A percentile compares a stretch with the other conserved stretches of the same genome.
phyloP scores from a whole-genome alignment of 2,113 vertebrate genomes.

The Taurulus bubalis region DNA sequence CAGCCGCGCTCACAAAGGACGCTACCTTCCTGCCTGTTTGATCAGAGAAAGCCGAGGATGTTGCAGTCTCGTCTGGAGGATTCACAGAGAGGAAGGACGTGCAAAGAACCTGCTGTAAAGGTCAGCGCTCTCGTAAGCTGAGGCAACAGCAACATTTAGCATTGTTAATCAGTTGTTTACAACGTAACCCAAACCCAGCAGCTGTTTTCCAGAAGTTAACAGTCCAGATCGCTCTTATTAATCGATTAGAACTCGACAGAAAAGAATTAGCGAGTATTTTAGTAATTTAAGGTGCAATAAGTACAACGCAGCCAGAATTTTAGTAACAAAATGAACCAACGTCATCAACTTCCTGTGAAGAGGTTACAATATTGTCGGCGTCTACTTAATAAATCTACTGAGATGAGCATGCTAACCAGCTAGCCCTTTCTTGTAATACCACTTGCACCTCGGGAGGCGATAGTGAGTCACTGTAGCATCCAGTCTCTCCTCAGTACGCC shows the following conservation, averaged over 20 bases:
- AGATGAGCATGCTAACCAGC: too few relatives aligned
- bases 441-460: too few relatives aligned
- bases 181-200: neutral
- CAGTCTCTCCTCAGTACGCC: too few relatives aligned
- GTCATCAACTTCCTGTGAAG: too few relatives aligned
- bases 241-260: neutral
- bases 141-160: neutral
- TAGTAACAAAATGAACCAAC: too few relatives aligned
- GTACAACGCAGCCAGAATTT: too few relatives aligned
- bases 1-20: slow-evolving; percentile 72
- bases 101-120: slow-evolving; percentile 32
- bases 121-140: neutral
- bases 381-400: too few relatives aligned
- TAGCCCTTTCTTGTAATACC: too few relatives aligned
- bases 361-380: too few relatives aligned
- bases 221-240: neutral
- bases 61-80: slow-evolving; percentile 27
- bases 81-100: neutral
- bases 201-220: neutral
- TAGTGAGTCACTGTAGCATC: too few relatives aligned
- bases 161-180: neutral
- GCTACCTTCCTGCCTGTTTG: slow-evolving; percentile 66
- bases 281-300: neutral
- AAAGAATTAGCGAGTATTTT: neutral
- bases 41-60: slow-evolving; percentile 55